Evolutionary conservation across 2,113 vertebrate species (phyloP).

Genomic region (Caranx melampygus): DNA sequence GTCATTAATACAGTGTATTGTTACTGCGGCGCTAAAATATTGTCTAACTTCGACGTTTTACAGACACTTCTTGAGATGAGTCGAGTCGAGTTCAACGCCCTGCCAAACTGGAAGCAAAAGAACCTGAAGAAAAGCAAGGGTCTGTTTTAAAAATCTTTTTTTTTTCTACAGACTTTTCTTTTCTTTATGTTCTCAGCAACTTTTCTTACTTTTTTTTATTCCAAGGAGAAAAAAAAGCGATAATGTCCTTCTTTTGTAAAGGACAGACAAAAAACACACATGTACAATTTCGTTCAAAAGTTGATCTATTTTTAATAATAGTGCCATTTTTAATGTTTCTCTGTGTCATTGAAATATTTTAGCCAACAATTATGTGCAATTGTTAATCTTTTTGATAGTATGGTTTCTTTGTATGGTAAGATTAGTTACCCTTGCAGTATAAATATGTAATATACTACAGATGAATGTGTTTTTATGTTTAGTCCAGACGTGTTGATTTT

Average conservation of each 20-base stretch:
- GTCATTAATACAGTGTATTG: too few species aligned
- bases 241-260: constrained; percentile 60
- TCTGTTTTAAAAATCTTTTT: constrained; percentile 79
- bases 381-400: constrained; percentile 43
- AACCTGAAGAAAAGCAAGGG: constrained; percentile 86
- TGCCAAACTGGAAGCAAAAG: constrained; percentile 87
- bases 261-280: constrained; percentile 28
- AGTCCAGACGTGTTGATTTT: constrained; percentile 8
- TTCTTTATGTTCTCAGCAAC: constrained; percentile 22
- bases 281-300: constrained; percentile 73
- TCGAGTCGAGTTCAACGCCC: constrained; percentile 82
- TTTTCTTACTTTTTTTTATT: constrained; percentile 40
- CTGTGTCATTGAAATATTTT: constrained; percentile 49
- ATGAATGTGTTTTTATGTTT: constrained; percentile 61
- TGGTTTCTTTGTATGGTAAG: constrained; percentile 45
- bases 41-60: constrained; percentile 20
- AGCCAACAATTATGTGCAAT: constrained; percentile 73
- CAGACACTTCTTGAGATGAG: constrained; percentile 83
- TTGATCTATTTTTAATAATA: constrained; percentile 49
- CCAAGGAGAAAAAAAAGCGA: constrained; percentile 22
- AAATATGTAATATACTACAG: constrained; percentile 77
- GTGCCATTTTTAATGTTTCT: constrained; percentile 32
- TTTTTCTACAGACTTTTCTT: constrained; percentile 28
- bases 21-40: background rate
- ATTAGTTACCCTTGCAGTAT: constrained; percentile 59